Base-by-base conservation (phyloP, 2,797 vertebrate genomes). In the Smutsia gigantea region DNA sequence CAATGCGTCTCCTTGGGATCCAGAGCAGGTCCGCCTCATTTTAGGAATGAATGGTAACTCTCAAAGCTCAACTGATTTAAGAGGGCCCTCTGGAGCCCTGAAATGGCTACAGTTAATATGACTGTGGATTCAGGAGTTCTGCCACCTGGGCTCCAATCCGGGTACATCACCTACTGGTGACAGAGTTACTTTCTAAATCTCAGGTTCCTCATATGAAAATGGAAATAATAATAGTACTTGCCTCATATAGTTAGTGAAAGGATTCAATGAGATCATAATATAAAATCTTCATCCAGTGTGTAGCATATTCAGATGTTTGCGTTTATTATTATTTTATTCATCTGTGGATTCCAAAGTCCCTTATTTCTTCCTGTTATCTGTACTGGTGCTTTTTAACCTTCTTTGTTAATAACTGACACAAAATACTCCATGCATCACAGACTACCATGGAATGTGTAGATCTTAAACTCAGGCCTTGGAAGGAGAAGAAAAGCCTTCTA, bases 321-420 rank as follows among this genome's bases (percentile, higher is more conserved):
- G 66, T 51, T 91, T 85, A 55, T 57, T 59, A 85, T 15, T 61
- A 68, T 69, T 59, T 85, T 51, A 84, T 17, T 31, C 66, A 27
- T 64, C 31, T 86, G 31, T 66, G 64, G 72, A 14, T 46, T 94
- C 90, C 74, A 83, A 90, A 86, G 59, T 66, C 66, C 75, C 87
- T 91, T 25, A 21, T 51, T 88, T 87, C 74, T 95, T 69, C 68
- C 39, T 59, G 13, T 94, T 72, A 64, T 74, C 53, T 55, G 46
- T 39, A 13, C 39, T n/a, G 55, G 39, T 39, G 51, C 17, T 49
- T 93, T 86, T 74, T 49, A 64, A 72, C 7, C 64, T 79, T 94
- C 49, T 59, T 75, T 51, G 75, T 83, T 77, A 74, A 64, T 37
- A 75, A 85, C 3, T 51, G 71, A 79, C 13, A 15, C 23, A 61